These are phyloP conservation scores for Glareola pratincola DNA, from an alignment of 2,113 vertebrate genomes.

Conservation along the genomic window DNA sequence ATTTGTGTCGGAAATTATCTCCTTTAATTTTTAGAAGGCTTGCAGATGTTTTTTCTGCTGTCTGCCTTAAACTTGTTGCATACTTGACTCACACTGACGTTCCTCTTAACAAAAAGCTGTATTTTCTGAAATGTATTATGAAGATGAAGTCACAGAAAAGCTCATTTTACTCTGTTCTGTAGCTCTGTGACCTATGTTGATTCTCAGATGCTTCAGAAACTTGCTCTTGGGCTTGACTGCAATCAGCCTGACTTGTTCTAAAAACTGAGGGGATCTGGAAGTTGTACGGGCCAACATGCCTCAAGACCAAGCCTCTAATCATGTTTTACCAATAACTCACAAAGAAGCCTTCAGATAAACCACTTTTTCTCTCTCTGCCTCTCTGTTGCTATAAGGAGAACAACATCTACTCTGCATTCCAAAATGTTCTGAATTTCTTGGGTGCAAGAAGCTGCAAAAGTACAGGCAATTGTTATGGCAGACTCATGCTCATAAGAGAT, in stretches of 20 bases:
- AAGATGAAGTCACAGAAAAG: neutral
- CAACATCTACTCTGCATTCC: neutral
- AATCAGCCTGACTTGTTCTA: neutral
- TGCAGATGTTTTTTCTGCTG: neutral
- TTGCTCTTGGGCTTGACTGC: neutral
- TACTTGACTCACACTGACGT: neutral
- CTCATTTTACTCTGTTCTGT: neutral
- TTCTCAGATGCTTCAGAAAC: neutral
- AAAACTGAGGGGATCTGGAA: neutral
- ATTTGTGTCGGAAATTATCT: neutral
- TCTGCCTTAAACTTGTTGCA: neutral
- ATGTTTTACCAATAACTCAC: neutral
- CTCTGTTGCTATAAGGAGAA: rapidly evolving
- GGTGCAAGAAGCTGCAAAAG: neutral
- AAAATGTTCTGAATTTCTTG: neutral
- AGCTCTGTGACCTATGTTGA: neutral
- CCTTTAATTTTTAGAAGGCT: neutral
- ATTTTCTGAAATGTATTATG: neutral
- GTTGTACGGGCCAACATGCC: neutral
- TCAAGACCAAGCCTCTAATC: neutral
- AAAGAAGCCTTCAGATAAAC: neutral
- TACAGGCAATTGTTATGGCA: neutral
- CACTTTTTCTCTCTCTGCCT: neutral
- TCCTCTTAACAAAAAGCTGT: neutral
- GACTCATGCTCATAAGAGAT: neutral